Evolutionary conservation across 1,140 invertebrate species (phyloP), one percentile per base, ranked within the genome.

Genomic region (Nasonia giraulti): DNA sequence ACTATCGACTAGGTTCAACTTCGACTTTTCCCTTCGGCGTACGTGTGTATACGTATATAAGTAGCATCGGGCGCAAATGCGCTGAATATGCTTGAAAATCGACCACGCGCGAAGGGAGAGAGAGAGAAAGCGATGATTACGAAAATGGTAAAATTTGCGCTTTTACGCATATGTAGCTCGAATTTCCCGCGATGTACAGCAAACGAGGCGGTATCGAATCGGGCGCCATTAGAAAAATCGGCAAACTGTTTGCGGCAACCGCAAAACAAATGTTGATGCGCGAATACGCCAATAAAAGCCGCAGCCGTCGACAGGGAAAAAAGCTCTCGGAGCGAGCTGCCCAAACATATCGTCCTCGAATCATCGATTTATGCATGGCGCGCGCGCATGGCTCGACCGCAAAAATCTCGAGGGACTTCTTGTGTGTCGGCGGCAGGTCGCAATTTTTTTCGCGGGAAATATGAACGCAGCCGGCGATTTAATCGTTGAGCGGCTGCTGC

Each of bases 291-390:
- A 62, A 62, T 62, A 62, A 62, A 62, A 62, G 23, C 3, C 55
- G 55, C 55, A 62, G 55, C 20, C 17, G 55, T 62, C 55, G 20
- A 62, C 47, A 0, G 47, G 47, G 20, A 62, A 62, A 62, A 62
- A 62, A 62, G 55, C 55, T 62, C 17, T 17, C 55, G 33, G 33
- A 2, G 40, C 55, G 55, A n/a, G 55, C 55, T 62, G 14, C n/a
- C 17, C 55, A 62, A 62, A 62, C 68, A 31, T 71, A 33, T 71
- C 68, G 23, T 23, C 23, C 68, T 27, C 68, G 68, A 31, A 31
- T 71, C 68, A 71, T 71, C 68, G 68, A 71, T 71, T 71, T 71
- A 71, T 71, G 73, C 71, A 40, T 62, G n/a, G 33, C 71, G 14
- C 40, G 33, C 71, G 14, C 23, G 12, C 37, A 71, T 62, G 5